phyloP scores from a whole-genome alignment of 2,797 vertebrate species.

The Odontamblyopus lacepedii region DNA sequence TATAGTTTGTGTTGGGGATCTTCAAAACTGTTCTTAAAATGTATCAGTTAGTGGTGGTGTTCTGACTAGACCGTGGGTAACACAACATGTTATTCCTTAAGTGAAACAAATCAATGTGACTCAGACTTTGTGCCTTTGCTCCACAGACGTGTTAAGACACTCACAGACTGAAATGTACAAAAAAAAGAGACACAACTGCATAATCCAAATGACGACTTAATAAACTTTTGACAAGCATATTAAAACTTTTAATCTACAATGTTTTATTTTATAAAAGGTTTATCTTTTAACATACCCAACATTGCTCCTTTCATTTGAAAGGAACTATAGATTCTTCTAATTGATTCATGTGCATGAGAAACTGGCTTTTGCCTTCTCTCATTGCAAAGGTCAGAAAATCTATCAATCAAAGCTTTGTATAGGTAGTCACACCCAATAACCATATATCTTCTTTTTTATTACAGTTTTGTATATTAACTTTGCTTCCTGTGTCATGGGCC shows the following conservation, averaged over 20 bases:
- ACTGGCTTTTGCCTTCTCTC: constrained; percentile 71
- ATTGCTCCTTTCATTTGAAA: constrained; percentile 8
- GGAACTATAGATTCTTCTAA: constrained; percentile 62
- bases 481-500: not conserved
- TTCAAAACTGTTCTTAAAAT: no score
- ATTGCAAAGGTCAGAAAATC: constrained; percentile 70
- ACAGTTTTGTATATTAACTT: not conserved
- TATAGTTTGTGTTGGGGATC: no score
- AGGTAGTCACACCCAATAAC: constrained; percentile 46
- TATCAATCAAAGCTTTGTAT: constrained; percentile 60
- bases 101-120: not conserved
- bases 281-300: not conserved
- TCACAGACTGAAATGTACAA: no score
- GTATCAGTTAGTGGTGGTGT: no score
- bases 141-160: no score
- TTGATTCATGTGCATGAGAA: constrained; percentile 74
- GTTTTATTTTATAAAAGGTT: not conserved
- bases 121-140: no score
- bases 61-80: no score
- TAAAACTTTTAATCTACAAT: not conserved
- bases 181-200: no score
- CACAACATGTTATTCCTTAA: not conserved
- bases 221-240: not conserved
- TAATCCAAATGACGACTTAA: not conserved
- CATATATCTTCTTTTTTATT: constrained; percentile 2